A percentile compares a stretch with the other conserved stretches of the same genome.
Evolutionary conservation across 2,888 invertebrate species (phyloP).

Genomic region (Sisyra nigra): DNA sequence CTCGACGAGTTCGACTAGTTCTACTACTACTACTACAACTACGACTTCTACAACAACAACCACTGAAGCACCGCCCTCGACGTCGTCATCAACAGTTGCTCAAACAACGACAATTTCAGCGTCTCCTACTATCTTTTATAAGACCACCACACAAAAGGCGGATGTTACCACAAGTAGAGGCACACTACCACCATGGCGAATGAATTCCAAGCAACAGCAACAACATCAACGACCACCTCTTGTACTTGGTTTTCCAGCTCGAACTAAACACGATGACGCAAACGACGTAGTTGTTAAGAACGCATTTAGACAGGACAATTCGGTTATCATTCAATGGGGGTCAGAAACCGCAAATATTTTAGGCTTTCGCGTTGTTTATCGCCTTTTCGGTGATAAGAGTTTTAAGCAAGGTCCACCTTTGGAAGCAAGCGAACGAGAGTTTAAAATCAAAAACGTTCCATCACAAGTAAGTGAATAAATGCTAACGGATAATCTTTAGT

Average conservation of each 20-base stretch:
- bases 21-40: constrained; percentile 17
- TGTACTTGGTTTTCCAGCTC: constrained; percentile 50
- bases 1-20: constrained; percentile 19
- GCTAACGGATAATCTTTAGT: too few relatives aligned
- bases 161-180: constrained; percentile 8
- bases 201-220: constrained; percentile 17
- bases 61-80: constrained; percentile 19
- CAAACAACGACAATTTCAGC: constrained; percentile 18
- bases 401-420: constrained; percentile 84
- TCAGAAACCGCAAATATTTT: constrained; percentile 73
- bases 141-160: constrained; percentile 14
- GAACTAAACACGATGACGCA: constrained; percentile 40
- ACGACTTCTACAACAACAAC: constrained; percentile 18
- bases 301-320: constrained; percentile 69
- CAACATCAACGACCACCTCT: constrained; percentile 48
- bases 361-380: constrained; percentile 79
- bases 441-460: constrained; percentile 85
- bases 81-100: constrained; percentile 23
- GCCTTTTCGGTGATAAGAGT: constrained; percentile 75
- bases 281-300: constrained; percentile 74
- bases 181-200: constrained; percentile 24
- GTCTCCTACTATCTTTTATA: constrained; percentile 20
- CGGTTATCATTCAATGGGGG: constrained; percentile 84
- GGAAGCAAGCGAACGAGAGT: constrained; percentile 78
- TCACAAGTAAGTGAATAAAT: constrained; percentile 60